These are phyloP conservation scores for Theristus sp. DNA, from an alignment of 2,888 invertebrate species.

Conservation along the genomic window DNA sequence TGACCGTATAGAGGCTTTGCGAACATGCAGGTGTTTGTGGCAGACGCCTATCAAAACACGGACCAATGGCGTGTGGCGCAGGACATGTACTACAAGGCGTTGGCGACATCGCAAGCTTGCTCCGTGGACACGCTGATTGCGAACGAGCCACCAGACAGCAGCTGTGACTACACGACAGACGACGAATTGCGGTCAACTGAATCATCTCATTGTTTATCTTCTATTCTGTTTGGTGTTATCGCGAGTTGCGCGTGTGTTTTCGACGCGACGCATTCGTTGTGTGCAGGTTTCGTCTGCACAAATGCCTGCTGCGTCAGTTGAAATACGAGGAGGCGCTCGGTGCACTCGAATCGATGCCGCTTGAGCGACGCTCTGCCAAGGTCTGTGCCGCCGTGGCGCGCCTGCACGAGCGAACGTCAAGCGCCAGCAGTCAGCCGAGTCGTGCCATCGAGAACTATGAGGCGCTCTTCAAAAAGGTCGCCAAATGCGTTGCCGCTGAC, in stretches of 20 bases:
- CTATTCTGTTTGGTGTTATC: neutral
- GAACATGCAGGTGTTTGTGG: constrained; percentile 1
- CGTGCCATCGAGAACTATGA: neutral
- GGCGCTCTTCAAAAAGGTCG: neutral
- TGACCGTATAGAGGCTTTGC: too few relatives aligned
- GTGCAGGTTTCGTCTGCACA: neutral
- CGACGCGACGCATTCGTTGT: neutral
- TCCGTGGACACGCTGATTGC: neutral
- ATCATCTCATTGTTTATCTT: neutral
- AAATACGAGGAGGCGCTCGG: constrained; percentile 6
- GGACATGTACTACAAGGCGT: neutral
- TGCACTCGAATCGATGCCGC: constrained; percentile 3
- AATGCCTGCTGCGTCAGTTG: constrained; percentile 1
- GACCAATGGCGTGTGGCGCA: neutral
- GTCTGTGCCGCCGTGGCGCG: constrained; percentile 5
- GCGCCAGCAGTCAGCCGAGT: neutral
- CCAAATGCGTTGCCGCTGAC: too few relatives aligned
- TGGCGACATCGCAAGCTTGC: neutral
- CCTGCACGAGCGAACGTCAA: constrained; percentile 1
- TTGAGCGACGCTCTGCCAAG: constrained; percentile 1
- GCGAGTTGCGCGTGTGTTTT: too few relatives aligned
- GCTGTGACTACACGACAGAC: neutral
- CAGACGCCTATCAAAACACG: neutral
- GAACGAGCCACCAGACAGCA: neutral
- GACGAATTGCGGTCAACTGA: constrained; percentile 2